These are phyloP conservation scores for Hippocampus kuda DNA, from an alignment of 2,797 vertebrate genomes.

Conservation along the genomic window DNA sequence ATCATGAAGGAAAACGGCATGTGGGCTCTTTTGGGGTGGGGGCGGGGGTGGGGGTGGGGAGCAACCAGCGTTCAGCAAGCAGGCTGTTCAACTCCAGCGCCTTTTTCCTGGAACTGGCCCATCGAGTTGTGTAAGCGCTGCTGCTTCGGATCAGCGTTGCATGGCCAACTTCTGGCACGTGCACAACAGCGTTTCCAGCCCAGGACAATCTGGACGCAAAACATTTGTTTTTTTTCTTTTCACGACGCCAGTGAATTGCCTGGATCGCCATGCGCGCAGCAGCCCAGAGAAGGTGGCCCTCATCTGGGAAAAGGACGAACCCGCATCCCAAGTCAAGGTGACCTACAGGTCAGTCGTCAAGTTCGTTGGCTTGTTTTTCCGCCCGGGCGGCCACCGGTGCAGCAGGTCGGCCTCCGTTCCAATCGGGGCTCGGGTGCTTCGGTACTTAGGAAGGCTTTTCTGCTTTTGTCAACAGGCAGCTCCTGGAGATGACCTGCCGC, in stretches of 20 bases:
- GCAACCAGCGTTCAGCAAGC: too few relatives aligned
- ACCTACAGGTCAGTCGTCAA: constrained; percentile 76
- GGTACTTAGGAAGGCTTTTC: background rate
- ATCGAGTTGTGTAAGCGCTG: background rate
- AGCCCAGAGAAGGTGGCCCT: constrained; percentile 79
- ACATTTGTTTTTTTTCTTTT: too few relatives aligned
- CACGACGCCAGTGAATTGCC: constrained; percentile 77
- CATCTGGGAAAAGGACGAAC: constrained; percentile 93
- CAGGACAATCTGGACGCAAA: background rate
- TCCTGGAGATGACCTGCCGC: constrained; percentile 90
- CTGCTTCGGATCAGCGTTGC: background rate
- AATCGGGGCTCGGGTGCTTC: too few relatives aligned
- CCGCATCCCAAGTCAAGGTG: constrained; percentile 78
- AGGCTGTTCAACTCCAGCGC: too few relatives aligned
- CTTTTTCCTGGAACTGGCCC: background rate
- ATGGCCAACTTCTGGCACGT: background rate
- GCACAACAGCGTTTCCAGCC: background rate
- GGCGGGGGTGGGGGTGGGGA: too few relatives aligned
- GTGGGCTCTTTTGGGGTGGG: background rate
- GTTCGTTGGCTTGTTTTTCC: background rate
- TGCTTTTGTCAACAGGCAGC: constrained; percentile 65
- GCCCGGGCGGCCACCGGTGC: too few relatives aligned
- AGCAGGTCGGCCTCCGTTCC: too few relatives aligned
- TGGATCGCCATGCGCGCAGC: constrained; percentile 81
- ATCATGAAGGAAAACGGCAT: too few relatives aligned